Evolutionary conservation across 1,140 invertebrate genomes (phyloP).

Genomic region (Acromyrmex echinatior): DNA sequence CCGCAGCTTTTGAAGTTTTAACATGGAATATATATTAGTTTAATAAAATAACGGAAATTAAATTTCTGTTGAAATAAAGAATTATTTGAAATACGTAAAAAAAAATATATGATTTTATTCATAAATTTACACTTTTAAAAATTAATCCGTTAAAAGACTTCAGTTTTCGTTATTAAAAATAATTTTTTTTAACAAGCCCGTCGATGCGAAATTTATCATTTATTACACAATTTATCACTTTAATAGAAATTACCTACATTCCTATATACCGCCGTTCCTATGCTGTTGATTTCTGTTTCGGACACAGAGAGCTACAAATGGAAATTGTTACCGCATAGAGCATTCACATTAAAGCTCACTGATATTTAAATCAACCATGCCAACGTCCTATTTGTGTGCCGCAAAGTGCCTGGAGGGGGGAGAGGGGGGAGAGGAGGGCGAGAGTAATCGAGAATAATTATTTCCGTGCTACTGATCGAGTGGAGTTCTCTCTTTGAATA

Average conservation of each 20-base stretch:
- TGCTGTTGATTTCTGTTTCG: conserved; percentile 2
- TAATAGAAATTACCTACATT: not conserved
- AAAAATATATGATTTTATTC: not conserved
- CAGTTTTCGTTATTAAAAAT: not conserved
- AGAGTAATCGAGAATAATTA: conserved; percentile 72
- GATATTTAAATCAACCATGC: conserved; percentile 51
- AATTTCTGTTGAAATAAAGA: conserved; percentile 3
- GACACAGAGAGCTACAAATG: conserved; percentile 1
- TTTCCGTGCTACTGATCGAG: conserved; percentile 70
- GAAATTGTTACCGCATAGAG: conserved; percentile 25
- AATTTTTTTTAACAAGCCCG: not conserved
- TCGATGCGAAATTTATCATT: not conserved
- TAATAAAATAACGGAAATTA: not conserved
- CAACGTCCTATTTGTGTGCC: conserved; percentile 30
- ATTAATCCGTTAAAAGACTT: not conserved
- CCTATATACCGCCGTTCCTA: not conserved
- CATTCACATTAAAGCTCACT: conserved; percentile 46
- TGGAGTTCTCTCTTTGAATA: conserved; percentile 63
- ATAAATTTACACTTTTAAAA: not conserved
- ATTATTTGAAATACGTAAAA: not conserved
- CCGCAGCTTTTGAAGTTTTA: not conserved
- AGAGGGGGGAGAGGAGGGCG: too few relatives aligned
- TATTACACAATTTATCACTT: not conserved
- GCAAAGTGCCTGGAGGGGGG: not conserved
- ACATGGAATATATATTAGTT: not conserved